A percentile compares a stretch with the other conserved stretches of the same genome.
Conservation (phyloP, 2,888 invertebrate genomes). For the Teinopalpus imperialis region DNA sequence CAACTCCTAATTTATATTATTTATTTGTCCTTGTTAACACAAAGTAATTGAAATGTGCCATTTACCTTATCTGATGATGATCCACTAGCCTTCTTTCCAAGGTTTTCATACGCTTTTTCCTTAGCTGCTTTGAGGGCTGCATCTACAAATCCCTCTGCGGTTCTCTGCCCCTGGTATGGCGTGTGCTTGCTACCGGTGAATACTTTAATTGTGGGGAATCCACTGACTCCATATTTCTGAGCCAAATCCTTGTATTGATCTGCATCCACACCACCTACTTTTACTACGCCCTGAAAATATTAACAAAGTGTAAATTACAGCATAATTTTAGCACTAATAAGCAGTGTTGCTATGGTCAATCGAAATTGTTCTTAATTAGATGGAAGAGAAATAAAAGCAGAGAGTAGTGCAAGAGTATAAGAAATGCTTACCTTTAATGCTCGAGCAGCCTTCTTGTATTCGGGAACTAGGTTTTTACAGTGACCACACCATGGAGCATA, state of each 20-base stretch:
- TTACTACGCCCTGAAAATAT: constrained; percentile 88
- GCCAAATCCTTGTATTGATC: constrained; percentile 93
- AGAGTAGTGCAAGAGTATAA: constrained; percentile 3
- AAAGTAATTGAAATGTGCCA: not conserved
- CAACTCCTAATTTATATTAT: too few species aligned
- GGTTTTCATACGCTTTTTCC: constrained; percentile 86
- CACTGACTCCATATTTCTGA: constrained; percentile 90
- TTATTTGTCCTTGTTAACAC: too few species aligned
- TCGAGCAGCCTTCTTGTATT: constrained; percentile 95
- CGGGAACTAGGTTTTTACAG: constrained; percentile 94
- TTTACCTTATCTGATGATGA: constrained; percentile 68
- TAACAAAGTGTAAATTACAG: not conserved
- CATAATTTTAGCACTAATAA: too few species aligned
- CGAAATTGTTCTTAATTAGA: too few species aligned
- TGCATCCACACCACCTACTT: constrained; percentile 96
- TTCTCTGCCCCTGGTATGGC: constrained; percentile 92
- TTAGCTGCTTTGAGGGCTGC: constrained; percentile 90
- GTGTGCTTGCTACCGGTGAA: constrained; percentile 94
- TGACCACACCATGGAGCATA: constrained; percentile 98
- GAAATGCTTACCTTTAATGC: constrained; percentile 89
- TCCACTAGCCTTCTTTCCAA: constrained; percentile 83
- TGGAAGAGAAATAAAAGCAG: too few species aligned
- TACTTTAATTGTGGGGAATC: constrained; percentile 98
- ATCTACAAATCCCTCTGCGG: constrained; percentile 93
- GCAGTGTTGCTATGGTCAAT: too few species aligned